phyloP scores from a whole-genome alignment of 2,113 vertebrate species.

The mouse (Mus musculus) region DNA sequence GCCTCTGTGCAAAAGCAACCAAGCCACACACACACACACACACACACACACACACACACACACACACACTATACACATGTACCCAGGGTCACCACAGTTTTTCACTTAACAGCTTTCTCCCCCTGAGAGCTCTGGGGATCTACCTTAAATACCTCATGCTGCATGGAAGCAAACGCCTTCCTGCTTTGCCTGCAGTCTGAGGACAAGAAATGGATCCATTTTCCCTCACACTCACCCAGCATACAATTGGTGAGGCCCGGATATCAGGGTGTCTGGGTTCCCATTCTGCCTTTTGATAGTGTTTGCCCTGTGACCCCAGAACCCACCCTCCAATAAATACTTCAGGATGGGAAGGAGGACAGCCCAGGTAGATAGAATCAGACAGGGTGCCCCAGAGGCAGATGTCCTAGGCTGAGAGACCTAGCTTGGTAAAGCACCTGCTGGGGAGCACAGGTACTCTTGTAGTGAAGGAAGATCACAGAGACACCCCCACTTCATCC shows the following conservation, averaged over 20 bases:
- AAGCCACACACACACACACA: not conserved
- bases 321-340: not conserved
- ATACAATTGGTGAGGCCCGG: not conserved
- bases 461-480: not conserved
- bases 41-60: not conserved
- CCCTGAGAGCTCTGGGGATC: not conserved
- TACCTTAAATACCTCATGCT: slow-evolving; percentile 3
- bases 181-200: not conserved
- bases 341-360: not conserved
- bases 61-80: not conserved
- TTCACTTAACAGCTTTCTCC: not conserved
- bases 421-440: not conserved
- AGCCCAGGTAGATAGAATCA: not conserved
- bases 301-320: not conserved
- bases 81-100: not conserved
- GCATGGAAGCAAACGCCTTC: not conserved
- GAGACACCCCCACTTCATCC: not conserved
- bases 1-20: not conserved
- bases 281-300: not conserved
- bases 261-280: not conserved
- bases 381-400: not conserved
- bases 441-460: not conserved
- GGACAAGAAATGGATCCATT: not conserved
- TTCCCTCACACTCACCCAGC: not conserved
- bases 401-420: not conserved